phyloP scores from a whole-genome alignment of 2,888 invertebrate genomes.

The Leptothorax acervorum region DNA sequence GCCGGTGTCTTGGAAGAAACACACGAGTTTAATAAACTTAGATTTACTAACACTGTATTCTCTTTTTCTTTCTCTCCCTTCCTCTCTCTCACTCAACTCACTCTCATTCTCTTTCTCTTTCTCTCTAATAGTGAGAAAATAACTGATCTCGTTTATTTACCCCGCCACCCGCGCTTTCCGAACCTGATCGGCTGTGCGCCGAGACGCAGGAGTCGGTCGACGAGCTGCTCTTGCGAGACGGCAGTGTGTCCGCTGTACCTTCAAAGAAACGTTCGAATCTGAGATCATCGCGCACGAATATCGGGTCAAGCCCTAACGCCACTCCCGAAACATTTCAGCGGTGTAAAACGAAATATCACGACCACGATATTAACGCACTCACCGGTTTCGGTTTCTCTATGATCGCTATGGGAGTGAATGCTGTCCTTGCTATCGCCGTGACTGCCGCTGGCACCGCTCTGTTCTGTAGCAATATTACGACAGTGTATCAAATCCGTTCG shows the following conservation, averaged over 20 bases:
- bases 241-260: slow-evolving; percentile 82
- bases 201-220: slow-evolving; percentile 88
- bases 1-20: not conserved
- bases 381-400: slow-evolving; percentile 82
- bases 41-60: slow-evolving; percentile 27
- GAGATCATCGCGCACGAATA: slow-evolving; percentile 11
- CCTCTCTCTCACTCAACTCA: not conserved
- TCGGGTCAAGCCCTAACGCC: not conserved
- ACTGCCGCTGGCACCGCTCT: slow-evolving; percentile 82
- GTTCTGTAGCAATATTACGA: slow-evolving; percentile 75
- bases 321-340: not conserved
- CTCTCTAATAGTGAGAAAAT: slow-evolving; percentile 1
- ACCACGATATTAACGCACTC: slow-evolving; percentile 44
- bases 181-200: slow-evolving; percentile 87
- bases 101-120: not conserved
- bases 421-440: slow-evolving; percentile 84
- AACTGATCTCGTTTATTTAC: slow-evolving; percentile 73
- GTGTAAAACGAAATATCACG: not conserved
- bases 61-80: not conserved
- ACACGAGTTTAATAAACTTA: slow-evolving; percentile 31
- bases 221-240: slow-evolving; percentile 88
- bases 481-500: slow-evolving; percentile 12
- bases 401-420: slow-evolving; percentile 82
- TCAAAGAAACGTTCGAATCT: slow-evolving; percentile 29
- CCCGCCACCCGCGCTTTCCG: slow-evolving; percentile 86